Evolutionary conservation across 2,113 vertebrate species (phyloP).

Genomic region (Butorides virescens): DNA sequence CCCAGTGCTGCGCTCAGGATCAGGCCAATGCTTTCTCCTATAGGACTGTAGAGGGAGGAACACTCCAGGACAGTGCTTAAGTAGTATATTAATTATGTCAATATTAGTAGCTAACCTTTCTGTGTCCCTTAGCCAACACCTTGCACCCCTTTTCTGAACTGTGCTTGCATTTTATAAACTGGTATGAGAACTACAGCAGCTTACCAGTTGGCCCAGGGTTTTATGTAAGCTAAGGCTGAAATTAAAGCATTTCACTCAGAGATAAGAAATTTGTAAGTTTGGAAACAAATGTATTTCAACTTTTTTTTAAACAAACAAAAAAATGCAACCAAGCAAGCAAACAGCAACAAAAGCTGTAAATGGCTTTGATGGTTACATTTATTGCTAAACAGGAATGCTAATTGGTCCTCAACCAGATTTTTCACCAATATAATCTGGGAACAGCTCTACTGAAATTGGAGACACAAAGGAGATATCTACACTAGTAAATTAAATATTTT

Average conservation of each 20-base stretch:
- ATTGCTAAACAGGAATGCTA: not conserved
- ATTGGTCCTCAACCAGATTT: not conserved
- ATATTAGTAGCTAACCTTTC: not conserved
- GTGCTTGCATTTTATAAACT: not conserved
- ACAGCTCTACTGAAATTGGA: not conserved
- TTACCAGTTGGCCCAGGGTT: not conserved
- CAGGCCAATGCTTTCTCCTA: not conserved
- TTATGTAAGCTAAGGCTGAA: not conserved
- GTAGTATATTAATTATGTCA: not conserved
- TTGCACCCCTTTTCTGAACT: not conserved
- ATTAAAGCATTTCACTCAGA: not conserved
- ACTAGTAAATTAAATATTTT: slow-evolving; percentile 29
- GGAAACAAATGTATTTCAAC: not conserved
- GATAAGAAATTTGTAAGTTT: not conserved
- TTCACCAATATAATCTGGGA: not conserved
- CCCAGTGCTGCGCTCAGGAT: not conserved
- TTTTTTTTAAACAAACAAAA: not conserved
- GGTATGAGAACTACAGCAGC: not conserved
- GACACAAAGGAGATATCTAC: not conserved
- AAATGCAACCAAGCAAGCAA: not conserved
- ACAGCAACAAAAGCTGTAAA: not conserved
- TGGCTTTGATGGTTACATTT: not conserved
- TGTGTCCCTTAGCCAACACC: not conserved
- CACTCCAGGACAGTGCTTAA: not conserved
- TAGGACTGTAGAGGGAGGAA: not conserved